phyloP scores from a whole-genome alignment of 2,797 vertebrate species.

The Phylloscopus collybita region DNA sequence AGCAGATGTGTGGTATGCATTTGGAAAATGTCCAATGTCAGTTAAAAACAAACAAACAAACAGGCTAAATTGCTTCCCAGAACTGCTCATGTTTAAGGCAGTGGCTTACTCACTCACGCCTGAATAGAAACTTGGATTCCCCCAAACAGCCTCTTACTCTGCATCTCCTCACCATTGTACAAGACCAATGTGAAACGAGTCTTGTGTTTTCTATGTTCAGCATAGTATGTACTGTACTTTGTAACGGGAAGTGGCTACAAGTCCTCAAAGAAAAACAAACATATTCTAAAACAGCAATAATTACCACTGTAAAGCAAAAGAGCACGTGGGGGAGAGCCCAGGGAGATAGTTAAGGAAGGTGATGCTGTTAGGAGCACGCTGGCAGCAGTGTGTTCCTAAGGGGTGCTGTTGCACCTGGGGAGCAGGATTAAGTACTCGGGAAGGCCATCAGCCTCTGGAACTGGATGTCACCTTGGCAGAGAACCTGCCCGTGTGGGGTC shows the following conservation, averaged over 20 bases:
- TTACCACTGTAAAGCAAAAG: slow-evolving; percentile 64
- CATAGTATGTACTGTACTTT: slow-evolving; percentile 62
- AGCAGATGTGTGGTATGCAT: slow-evolving; percentile 49
- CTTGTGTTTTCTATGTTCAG: slow-evolving; percentile 63
- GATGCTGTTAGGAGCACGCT: not conserved
- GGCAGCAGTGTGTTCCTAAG: not conserved
- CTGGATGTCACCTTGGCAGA: not conserved
- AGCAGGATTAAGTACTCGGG: not conserved
- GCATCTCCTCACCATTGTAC: slow-evolving; percentile 31
- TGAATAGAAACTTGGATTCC: not conserved
- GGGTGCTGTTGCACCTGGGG: slow-evolving; percentile 1
- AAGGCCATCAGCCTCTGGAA: not conserved
- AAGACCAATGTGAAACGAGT: slow-evolving; percentile 40
- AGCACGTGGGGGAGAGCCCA: not conserved
- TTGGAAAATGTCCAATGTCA: slow-evolving; percentile 29
- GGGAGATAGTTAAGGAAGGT: not conserved
- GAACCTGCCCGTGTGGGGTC: not conserved
- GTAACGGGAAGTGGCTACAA: slow-evolving; percentile 38
- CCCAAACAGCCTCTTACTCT: slow-evolving; percentile 33
- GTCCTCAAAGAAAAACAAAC: slow-evolving; percentile 27
- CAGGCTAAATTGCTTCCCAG: slow-evolving; percentile 17
- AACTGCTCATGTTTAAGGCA: slow-evolving; percentile 16
- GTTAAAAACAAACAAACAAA: not conserved
- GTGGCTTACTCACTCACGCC: not conserved
- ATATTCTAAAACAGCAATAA: slow-evolving; percentile 74